A percentile compares a stretch with the other conserved stretches of the same genome.
These are phyloP conservation scores for Drosophila flavopinicola DNA, from an alignment of 2,888 invertebrate species.

Conservation along the genomic window DNA sequence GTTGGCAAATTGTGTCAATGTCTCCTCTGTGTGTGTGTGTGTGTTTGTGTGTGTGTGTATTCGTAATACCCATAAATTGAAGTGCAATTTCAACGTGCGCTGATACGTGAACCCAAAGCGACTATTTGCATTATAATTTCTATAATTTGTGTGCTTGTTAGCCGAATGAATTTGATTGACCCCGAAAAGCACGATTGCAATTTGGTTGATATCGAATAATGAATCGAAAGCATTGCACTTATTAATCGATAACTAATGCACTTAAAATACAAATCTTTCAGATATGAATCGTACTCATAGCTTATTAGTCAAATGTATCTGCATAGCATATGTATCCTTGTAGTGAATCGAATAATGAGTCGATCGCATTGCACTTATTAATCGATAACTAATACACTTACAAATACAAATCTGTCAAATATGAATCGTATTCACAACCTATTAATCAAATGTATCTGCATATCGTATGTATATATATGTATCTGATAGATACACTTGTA, in stretches of 20 bases:
- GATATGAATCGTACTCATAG: too few relatives aligned
- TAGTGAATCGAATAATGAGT: constrained; percentile 4
- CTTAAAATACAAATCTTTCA: too few relatives aligned
- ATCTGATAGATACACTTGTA: constrained; percentile 1
- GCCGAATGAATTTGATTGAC: constrained; percentile 5
- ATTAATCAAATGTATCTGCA: neutral
- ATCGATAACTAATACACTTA: too few relatives aligned
- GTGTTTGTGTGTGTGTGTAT: constrained; percentile 1
- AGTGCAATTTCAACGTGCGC: constrained; percentile 55
- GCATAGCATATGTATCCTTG: too few relatives aligned
- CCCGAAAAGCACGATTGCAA: neutral
- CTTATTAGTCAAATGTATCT: constrained; percentile 8
- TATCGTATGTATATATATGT: neutral
- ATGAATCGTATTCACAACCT: neutral
- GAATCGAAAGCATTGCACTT: neutral
- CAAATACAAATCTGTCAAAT: neutral
- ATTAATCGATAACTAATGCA: constrained; percentile 5
- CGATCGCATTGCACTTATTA: neutral
- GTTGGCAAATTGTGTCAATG: neutral
- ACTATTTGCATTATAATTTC: constrained; percentile 39
- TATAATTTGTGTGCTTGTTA: constrained; percentile 39
- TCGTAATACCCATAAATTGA: constrained; percentile 50
- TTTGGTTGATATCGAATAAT: neutral
- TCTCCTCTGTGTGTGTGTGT: neutral
- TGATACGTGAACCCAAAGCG: constrained; percentile 39